Base-by-base conservation (phyloP, 2,888 invertebrate genomes). In the Tanypteryx hageni region DNA sequence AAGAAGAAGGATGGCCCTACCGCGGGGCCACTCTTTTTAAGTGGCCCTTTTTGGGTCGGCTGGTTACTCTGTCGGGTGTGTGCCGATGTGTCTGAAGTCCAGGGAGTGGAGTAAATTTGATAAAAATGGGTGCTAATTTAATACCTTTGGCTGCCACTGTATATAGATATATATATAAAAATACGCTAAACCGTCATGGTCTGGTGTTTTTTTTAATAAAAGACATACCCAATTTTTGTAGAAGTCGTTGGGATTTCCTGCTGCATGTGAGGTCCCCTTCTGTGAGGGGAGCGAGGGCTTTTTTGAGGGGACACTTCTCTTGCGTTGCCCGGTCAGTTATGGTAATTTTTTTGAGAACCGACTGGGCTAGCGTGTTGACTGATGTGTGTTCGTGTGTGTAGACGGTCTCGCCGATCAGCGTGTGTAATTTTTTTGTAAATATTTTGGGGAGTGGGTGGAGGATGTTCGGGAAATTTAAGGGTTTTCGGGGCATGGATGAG, bases 171-270 rank as follows among this genome's bases (percentile, higher is more conserved):
- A 76, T 76, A 76, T 22, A 68, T 22, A 76, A 27, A 76, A 76
- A 27, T 76, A 76, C 22, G 22, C 76, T 76, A 76, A 76, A 76
- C 76, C 76, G 76, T 76, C 76, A 76, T 76, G 76, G 76, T 76
- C 76, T 76, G 76, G 76, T 76, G 76, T 76, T 76, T 18, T 76
- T 27, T 76, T 27, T 76, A 44, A 76, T 27, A 27, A 76, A 76
- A 76, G 76, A 76, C 76, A 76, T 76, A 76, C 76, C 76, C 76
- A 76, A 27, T 76, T 76, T 76, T 76, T 76, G 76, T 76, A 76
- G 76, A 76, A 76, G 76, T 76, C 76, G 76, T 76, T 76, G 22
- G 68, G 68, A 22, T 68, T 68, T 68, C 76, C 76, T 76, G 27
- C 76, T 76, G 22, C 76, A 27, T 76, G 76, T 76, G 76, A 27